phyloP scores from a whole-genome alignment of 2,797 vertebrate genomes.

The Gymnocypris eckloni region DNA sequence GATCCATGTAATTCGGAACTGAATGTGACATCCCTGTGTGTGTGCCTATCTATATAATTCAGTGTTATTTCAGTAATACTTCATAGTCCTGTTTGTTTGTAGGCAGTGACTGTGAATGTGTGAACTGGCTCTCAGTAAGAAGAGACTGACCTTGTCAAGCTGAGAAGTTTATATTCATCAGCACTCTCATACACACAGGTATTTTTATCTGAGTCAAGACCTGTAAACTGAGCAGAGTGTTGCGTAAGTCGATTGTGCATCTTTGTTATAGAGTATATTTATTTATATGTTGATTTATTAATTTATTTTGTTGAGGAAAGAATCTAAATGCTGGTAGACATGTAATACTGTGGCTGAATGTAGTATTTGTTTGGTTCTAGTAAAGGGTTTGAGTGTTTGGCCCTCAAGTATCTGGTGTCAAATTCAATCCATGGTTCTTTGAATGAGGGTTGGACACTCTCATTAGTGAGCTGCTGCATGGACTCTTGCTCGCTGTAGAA shows the following conservation, averaged over 20 bases:
- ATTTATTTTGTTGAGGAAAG: not conserved
- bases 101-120: not conserved
- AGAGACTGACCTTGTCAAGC: conserved; percentile 5
- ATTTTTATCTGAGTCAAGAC: not conserved
- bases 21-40: not conserved
- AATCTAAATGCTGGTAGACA: not conserved
- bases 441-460: conserved; percentile 7
- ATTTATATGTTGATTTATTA: not conserved
- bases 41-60: conserved; percentile 9
- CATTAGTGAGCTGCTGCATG: conserved; percentile 19
- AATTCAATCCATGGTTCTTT: conserved; percentile 3
- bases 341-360: not conserved
- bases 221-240: not conserved
- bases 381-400: not conserved
- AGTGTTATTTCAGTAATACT: conserved; percentile 14
- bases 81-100: conserved; percentile 2
- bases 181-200: not conserved
- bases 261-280: not conserved
- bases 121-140: not conserved
- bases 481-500: not conserved
- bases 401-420: conserved; percentile 19
- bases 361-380: conserved; percentile 3
- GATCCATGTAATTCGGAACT: not conserved
- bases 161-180: conserved; percentile 26
- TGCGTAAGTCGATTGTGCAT: not conserved